A percentile compares a stretch with the other conserved stretches of the same genome.
phyloP scores from a whole-genome alignment of 1,140 invertebrate species.

The Tigriopus japonicus region DNA sequence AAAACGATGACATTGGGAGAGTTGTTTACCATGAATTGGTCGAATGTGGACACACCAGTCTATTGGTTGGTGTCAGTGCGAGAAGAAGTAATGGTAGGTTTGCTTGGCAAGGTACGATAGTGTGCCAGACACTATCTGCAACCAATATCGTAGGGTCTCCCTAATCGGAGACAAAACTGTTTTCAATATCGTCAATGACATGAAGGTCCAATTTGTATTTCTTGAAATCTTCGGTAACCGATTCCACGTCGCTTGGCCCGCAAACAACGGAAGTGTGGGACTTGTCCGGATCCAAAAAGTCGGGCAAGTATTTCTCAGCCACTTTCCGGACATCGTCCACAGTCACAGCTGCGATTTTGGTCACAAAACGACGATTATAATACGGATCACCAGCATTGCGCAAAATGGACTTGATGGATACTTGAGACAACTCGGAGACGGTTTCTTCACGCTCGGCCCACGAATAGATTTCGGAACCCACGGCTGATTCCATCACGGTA shows the following conservation, averaged over 20 bases:
- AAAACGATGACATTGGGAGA: too few relatives aligned
- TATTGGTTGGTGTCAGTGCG: too few relatives aligned
- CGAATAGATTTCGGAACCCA: background rate
- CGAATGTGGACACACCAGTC: too few relatives aligned
- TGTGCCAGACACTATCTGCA: too few relatives aligned
- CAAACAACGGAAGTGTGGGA: background rate
- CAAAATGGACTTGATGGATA: background rate
- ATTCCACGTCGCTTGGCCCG: background rate
- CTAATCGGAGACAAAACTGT: background rate
- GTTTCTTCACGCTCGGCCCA: background rate
- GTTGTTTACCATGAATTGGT: too few relatives aligned
- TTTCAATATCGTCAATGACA: background rate
- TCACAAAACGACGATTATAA: background rate
- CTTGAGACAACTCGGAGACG: background rate
- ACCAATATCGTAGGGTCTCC: too few relatives aligned
- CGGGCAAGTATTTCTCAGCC: background rate
- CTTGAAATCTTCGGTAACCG: background rate
- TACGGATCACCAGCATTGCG: background rate
- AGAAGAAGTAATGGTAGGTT: too few relatives aligned
- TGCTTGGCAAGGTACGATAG: too few relatives aligned
- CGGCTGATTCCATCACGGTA: background rate
- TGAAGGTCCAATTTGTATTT: constrained; percentile 4
- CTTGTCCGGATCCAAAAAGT: background rate
- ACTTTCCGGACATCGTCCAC: background rate
- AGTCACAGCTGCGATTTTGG: background rate